These are phyloP conservation scores for Ceratina japonica DNA, from an alignment of 1,140 invertebrate species.

Conservation along the genomic window DNA sequence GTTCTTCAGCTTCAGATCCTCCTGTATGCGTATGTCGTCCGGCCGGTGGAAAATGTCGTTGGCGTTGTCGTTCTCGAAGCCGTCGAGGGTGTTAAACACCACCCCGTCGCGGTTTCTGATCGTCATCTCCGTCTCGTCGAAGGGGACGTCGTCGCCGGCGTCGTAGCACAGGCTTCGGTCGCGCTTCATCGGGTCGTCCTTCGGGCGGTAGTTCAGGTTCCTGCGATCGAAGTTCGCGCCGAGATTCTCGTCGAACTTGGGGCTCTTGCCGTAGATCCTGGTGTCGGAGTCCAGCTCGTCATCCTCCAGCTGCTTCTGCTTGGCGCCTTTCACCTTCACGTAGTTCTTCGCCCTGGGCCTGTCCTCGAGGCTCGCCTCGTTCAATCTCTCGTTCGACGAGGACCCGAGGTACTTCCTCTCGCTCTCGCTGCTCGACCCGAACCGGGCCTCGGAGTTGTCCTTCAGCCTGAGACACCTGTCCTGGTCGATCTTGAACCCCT, in stretches of 20 bases:
- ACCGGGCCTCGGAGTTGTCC: conserved; percentile 64
- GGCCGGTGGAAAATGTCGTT: conserved; percentile 46
- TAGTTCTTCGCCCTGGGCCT: conserved; percentile 63
- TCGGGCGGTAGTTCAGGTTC: conserved; percentile 52
- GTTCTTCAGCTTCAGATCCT: conserved; percentile 62
- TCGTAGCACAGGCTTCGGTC: conserved; percentile 56
- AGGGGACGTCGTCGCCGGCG: conserved; percentile 60
- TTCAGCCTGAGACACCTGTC: conserved; percentile 56
- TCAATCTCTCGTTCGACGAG: conserved; percentile 69
- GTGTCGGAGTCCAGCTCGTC: conserved; percentile 73
- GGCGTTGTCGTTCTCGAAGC: conserved; percentile 70
- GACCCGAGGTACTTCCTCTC: conserved; percentile 68
- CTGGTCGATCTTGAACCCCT: conserved; percentile 63
- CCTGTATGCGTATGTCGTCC: conserved; percentile 29
- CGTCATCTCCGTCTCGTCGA: conserved; percentile 59
- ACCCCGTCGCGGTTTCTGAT: conserved; percentile 64
- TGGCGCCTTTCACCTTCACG: conserved; percentile 68
- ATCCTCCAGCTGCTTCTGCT: conserved; percentile 75
- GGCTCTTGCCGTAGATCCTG: conserved; percentile 76
- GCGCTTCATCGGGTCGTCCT: conserved; percentile 39
- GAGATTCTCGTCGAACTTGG: conserved; percentile 76
- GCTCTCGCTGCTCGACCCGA: conserved; percentile 72
- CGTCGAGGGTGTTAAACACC: conserved; percentile 77
- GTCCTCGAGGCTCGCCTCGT: conserved; percentile 62
- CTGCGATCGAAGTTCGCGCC: conserved; percentile 57